phyloP scores from a whole-genome alignment of 2,888 invertebrate species.

The Hirtodrosophila histrioides region DNA sequence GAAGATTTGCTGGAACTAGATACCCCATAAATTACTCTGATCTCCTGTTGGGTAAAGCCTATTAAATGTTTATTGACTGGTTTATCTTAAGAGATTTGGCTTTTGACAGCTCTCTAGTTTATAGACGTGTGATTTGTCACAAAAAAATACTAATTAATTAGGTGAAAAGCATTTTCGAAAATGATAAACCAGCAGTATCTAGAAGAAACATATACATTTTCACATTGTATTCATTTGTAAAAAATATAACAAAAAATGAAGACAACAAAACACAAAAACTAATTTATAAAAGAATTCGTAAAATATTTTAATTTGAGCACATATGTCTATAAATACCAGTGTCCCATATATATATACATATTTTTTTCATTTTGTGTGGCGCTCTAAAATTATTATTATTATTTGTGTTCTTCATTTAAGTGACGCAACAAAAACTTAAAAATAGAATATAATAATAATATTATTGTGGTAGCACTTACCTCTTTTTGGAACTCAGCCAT shows the following conservation, averaged over 20 bases:
- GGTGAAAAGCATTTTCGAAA: constrained; percentile 8
- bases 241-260: neutral
- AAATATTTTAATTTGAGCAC: constrained; percentile 48
- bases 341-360: constrained; percentile 42
- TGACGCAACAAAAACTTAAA: constrained; percentile 25
- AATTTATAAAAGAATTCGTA: constrained; percentile 24
- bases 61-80: constrained; percentile 39
- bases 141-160: constrained; percentile 30
- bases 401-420: constrained; percentile 15
- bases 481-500: constrained; percentile 82
- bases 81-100: constrained; percentile 22
- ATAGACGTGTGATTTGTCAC: constrained; percentile 33
- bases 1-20: constrained; percentile 1
- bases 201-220: neutral
- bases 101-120: constrained; percentile 4
- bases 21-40: constrained; percentile 19
- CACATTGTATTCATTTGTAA: constrained; percentile 21
- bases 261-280: neutral
- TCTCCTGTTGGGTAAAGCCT: neutral
- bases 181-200: neutral
- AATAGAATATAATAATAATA: constrained; percentile 3
- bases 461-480: constrained; percentile 63
- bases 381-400: neutral
- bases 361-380: neutral
- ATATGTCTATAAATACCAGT: constrained; percentile 61